Base-by-base conservation (phyloP, 2,797 vertebrate species). In the Sciurus vulgaris region DNA sequence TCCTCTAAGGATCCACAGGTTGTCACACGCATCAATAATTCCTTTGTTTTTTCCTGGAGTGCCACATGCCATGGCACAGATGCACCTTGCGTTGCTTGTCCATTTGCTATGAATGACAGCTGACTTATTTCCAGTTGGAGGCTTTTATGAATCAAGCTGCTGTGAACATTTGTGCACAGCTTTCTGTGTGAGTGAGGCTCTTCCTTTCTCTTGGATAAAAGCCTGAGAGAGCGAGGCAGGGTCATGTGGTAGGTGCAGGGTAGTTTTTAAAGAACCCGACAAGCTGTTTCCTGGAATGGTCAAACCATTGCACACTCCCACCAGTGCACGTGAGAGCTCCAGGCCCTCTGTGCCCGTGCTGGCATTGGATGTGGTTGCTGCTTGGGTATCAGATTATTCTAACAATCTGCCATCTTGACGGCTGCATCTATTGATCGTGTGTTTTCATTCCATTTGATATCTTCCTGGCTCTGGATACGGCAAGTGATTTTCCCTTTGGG, bases 261-360 rank as follows among this genome's bases (percentile, higher is more conserved):
- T 33, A 8, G 4, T 61, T 24, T 78, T 61, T 41, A 51, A 14
- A 56, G 72, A 72, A 84, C 49, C 77, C 56, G 38, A 35, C 47
- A 28, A 28, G 33, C 24, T 14, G 24, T 44, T 93, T 81, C 18
- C 65, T 22, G 2, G 44, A 67, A 24, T 2, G 3, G 11, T 3
- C 28, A 6, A 3, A 35, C 12, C 18, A 1, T 41, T 33, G 3
- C 38, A 3, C 69, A 61, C 67, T 7, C 44, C 81, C 69, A 20
- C 17, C 33, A 20, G 41, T 10, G 0, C 0, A 22, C 7, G 41
- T 2, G 54, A 33, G 41, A 10, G 44, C 6, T 2, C 15, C 73
- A 28, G 33, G 2, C 0, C 41, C 67, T 47, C 49, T 0, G 3
- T 3, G 3, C 22, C 44, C 61, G 56, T 0, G 1, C 26, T 17